phyloP scores from a whole-genome alignment of 2,888 invertebrate species.

The Strigamia crassipes region DNA sequence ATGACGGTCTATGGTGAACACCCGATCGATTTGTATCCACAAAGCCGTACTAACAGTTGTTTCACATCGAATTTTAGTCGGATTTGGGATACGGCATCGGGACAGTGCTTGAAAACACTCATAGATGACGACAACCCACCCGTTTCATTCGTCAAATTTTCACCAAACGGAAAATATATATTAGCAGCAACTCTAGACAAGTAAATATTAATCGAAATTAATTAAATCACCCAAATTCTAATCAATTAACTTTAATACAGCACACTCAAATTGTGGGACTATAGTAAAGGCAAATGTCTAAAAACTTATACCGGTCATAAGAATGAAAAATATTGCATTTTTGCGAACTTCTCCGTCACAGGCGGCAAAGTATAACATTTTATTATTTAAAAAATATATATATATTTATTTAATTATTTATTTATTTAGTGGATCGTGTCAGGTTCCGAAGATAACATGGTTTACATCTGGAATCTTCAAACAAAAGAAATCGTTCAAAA shows the following conservation, averaged over 20 bases:
- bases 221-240: background rate
- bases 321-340: slow-evolving; percentile 99
- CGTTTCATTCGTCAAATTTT: slow-evolving; percentile 99
- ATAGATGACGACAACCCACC: slow-evolving; percentile 99
- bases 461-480: slow-evolving; percentile 99
- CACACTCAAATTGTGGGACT: slow-evolving; percentile 98
- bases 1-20: slow-evolving; percentile 92
- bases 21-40: background rate
- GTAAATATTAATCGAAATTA: slow-evolving; percentile 54
- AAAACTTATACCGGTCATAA: slow-evolving; percentile 98
- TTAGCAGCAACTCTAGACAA: slow-evolving; percentile 97
- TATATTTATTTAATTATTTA: slow-evolving; percentile 54
- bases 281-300: slow-evolving; percentile 96
- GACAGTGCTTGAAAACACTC: slow-evolving; percentile 97
- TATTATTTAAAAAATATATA: background rate
- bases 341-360: slow-evolving; percentile 99
- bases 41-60: no score
- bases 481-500: slow-evolving; percentile 99
- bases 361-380: slow-evolving; percentile 85
- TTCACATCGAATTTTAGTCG: slow-evolving; percentile 67
- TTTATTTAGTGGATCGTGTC: slow-evolving; percentile 94
- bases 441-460: slow-evolving; percentile 98
- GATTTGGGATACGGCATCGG: slow-evolving; percentile 99
- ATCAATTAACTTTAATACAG: slow-evolving; percentile 53
- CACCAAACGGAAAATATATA: slow-evolving; percentile 99